Base-by-base conservation (phyloP, 2,113 vertebrate genomes). In the Rostratula benghalensis region DNA sequence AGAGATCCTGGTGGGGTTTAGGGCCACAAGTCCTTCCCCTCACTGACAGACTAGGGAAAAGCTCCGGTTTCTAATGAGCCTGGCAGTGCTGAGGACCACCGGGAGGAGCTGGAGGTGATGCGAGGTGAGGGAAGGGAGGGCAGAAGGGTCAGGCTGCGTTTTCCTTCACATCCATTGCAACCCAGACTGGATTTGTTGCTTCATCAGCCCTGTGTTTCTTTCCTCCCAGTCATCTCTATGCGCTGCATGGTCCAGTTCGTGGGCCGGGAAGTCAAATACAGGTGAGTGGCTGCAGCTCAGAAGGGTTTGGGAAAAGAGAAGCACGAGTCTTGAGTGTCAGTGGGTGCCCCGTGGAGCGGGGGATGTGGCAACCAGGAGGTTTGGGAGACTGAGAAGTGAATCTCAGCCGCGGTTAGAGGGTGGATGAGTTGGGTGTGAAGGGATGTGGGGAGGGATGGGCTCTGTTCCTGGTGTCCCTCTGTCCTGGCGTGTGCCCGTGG, bases 231-330 rank as follows among this genome's bases (percentile, higher is more conserved):
- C 71, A 98, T 99, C 96, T 99, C 98, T 2, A 98, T 99, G 96
- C 98, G 99, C 61, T 99, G 98, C 90, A 99, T 99, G 99, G 98
- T 98, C 89, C 99, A 99, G 97, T 99, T 99, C 13, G 97, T 99
- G 45, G 99, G 99, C 95, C 98, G 98, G 94, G 99, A 99, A 70
- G 97, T 98, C 61, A 99, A 98, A 41, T 99, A 99, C 97, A 97
- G 98, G 99, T 99, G 97, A 97, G 97, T 78, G 28, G 70, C 68
- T 83, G 68, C 80, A 81, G 30, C 46, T 35, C 35, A 16, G 50
- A 8, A 39, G 75, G 61, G 10, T 43, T 54, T 83, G 83, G 77
- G 70, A n/a, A 51, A 16, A 5, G 9, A 23, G 65, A 83, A 60
- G 6, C 7, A 0, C 0, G 2, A 78, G 11, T 17, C 19, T 23